Evolutionary conservation across 2,113 vertebrate genomes (phyloP), one percentile per base, ranked within the genome.

Genomic region (Silurus meridionalis): DNA sequence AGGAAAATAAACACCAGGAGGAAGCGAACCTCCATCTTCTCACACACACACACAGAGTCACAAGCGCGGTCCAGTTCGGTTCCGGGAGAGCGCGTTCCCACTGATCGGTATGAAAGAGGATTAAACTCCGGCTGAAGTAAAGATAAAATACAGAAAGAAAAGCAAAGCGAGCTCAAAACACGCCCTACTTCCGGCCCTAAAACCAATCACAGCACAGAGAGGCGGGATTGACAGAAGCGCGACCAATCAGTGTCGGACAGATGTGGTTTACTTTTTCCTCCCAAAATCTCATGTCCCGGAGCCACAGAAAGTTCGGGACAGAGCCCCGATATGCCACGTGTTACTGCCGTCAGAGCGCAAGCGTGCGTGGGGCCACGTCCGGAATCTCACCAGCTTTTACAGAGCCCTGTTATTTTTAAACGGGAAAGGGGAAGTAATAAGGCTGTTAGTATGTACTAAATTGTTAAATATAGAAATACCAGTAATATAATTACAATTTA

Each of bases 241-340:
- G 78, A 25, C 93, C 93, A 94, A 94, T 92, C 72, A 90, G 60
- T 83, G 21, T 23, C 6, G 58, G 81, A 90, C 88, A 91, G 61
- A 57, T 91, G 55, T 89, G 89, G 83, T 28, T 37, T 8, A 8
- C 0, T 9, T 8, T n/a, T 0, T 25, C 13, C 2, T 21, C 21
- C 7, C 0, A 74, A 13, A 37, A 28, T 13, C 57, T 7, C 60
- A 21, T 21, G 7, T 52, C 87, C 71, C 2, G 11, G 0, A 57
- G 88, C 66, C 3, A 46, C 84, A 89, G 90, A 93, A 93, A 93
- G 85, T 63, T 79, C 63, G 46, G 19, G 72, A 48, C 50, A n/a
- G 19, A 55, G 55, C 6, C 55, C 15, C 14, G 1, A 3, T 48
- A 67, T 83, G 82, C 82, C 82, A 83, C 82, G 82, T 83, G 52